These are phyloP conservation scores for Dasyornis broadbenti DNA, from an alignment of 2,113 vertebrate genomes.

Conservation along the genomic window DNA sequence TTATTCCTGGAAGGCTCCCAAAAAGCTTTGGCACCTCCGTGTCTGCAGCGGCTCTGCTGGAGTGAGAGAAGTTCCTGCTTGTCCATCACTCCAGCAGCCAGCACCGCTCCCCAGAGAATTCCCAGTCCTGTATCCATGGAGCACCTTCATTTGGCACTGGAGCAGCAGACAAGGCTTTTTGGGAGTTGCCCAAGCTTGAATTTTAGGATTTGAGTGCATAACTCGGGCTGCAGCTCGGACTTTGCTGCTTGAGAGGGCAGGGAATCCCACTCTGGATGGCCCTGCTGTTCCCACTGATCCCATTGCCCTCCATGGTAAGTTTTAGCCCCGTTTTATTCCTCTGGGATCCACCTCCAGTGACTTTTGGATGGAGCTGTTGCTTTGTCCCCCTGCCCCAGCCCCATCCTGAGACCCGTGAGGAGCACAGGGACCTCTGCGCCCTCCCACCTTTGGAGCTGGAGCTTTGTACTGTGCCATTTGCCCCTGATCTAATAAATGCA, in stretches of 20 bases:
- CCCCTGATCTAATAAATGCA: conserved; percentile 39
- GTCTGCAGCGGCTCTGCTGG: rapidly evolving
- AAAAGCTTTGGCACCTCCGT: background rate
- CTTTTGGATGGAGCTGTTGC: background rate
- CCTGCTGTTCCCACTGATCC: background rate
- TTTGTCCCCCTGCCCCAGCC: background rate
- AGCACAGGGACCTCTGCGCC: background rate
- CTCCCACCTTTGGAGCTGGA: background rate
- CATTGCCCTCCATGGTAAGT: rapidly evolving
- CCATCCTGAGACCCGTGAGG: background rate
- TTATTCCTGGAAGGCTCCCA: background rate
- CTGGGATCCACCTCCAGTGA: background rate
- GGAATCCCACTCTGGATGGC: background rate
- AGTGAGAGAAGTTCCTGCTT: background rate
- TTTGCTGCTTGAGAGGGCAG: background rate
- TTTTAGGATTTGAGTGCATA: background rate
- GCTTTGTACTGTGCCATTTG: background rate
- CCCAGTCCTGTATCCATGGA: rapidly evolving
- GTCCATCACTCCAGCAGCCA: background rate
- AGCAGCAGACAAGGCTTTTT: rapidly evolving
- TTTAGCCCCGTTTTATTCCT: background rate
- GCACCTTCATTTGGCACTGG: background rate
- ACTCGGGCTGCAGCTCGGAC: background rate
- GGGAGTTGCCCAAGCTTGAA: background rate
- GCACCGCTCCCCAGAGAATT: rapidly evolving